phyloP scores from a whole-genome alignment of 1,140 invertebrate species.

The Ceratina australensis region DNA sequence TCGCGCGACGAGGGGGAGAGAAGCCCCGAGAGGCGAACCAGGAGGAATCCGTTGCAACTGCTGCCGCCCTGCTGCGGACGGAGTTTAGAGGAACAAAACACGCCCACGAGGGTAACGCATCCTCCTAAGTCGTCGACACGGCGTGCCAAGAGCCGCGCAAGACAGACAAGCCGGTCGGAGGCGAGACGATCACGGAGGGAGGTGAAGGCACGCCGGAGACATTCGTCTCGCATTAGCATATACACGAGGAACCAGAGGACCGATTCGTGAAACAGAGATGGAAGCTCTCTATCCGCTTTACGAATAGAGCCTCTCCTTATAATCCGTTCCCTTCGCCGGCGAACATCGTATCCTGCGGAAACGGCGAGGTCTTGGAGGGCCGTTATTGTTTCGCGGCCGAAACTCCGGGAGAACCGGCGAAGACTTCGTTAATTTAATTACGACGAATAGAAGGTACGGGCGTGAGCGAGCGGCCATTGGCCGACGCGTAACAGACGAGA shows the following conservation, averaged over 20 bases:
- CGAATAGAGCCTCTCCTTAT: slow-evolving; percentile 46
- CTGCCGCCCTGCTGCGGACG: slow-evolving; percentile 64
- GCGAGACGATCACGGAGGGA: slow-evolving; percentile 54
- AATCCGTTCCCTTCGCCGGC: slow-evolving; percentile 26
- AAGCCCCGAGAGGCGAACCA: neutral
- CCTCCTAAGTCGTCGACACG: slow-evolving; percentile 66
- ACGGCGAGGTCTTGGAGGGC: slow-evolving; percentile 27
- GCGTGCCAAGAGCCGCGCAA: slow-evolving; percentile 58
- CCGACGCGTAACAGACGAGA: slow-evolving; percentile 46
- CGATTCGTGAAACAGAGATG: slow-evolving; percentile 31
- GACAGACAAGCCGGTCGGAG: slow-evolving; percentile 38
- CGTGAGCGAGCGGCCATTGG: neutral
- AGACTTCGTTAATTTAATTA: neutral
- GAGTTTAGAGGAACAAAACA: slow-evolving; percentile 69
- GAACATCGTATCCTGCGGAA: slow-evolving; percentile 13
- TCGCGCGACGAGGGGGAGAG: slow-evolving; percentile 28
- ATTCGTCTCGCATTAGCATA: slow-evolving; percentile 78
- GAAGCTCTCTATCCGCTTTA: slow-evolving; percentile 30
- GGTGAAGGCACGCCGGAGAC: slow-evolving; percentile 69
- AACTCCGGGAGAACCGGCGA: too few species aligned
- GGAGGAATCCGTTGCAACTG: slow-evolving; percentile 56
- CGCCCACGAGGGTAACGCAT: slow-evolving; percentile 68
- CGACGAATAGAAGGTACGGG: neutral
- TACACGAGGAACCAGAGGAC: slow-evolving; percentile 69
- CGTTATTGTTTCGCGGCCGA: slow-evolving; percentile 41